Evolutionary conservation across 1,140 invertebrate species (phyloP).

Genomic region (Eriosoma lanigerum): DNA sequence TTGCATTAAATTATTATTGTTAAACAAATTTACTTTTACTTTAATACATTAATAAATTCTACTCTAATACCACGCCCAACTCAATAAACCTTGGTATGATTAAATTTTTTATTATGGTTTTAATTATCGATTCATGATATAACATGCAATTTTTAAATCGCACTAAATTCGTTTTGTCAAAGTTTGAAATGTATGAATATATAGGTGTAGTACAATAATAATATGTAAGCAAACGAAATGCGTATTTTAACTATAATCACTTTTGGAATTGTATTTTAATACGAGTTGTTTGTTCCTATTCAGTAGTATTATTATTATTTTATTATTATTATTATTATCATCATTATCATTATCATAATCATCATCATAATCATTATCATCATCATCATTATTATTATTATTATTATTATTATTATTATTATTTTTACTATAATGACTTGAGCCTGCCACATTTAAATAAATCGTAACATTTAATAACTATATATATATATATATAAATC

Average conservation of each 20-base stretch:
- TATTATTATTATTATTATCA: conserved; percentile 31
- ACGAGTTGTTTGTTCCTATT: conserved; percentile 44
- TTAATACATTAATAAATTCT: not conserved
- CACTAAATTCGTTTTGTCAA: conserved; percentile 41
- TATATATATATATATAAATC: not conserved
- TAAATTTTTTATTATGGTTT: not conserved
- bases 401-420: conserved; percentile 33
- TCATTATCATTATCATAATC: conserved; percentile 41
- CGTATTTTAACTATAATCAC: conserved; percentile 35
- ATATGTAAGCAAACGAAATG: conserved; percentile 35
- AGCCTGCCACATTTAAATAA: conserved; percentile 35
- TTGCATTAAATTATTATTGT: not conserved
- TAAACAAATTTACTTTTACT: not conserved
- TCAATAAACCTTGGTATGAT: not conserved
- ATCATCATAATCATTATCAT: conserved; percentile 41
- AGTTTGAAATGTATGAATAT: conserved; percentile 18
- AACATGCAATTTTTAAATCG: conserved; percentile 24
- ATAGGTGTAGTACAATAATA: conserved; percentile 17
- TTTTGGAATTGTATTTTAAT: conserved; percentile 45
- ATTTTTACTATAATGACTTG: conserved; percentile 51
- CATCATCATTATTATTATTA: conserved; percentile 30
- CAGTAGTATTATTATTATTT: conserved; percentile 38
- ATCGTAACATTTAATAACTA: conserved; percentile 21
- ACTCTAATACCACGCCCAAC: not conserved
- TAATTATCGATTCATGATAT: not conserved